Base-by-base conservation (phyloP, 2,888 invertebrate genomes). In the Theristus sp. region DNA sequence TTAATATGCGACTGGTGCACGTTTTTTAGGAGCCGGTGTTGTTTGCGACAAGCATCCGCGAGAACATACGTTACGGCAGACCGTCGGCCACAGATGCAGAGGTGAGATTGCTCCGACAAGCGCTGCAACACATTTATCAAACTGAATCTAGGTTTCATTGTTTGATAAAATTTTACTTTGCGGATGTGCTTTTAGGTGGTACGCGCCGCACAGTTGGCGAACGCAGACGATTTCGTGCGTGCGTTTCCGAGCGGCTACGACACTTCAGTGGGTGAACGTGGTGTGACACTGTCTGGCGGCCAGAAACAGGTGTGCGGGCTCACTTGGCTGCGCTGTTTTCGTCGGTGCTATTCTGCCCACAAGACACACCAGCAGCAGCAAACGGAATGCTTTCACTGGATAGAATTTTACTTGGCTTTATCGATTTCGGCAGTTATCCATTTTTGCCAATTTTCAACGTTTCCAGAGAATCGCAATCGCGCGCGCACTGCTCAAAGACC, bases 51-150 rank as follows among this genome's bases (percentile, higher is more conserved):
- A 83, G 84, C 6, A 84, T 96, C 1, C 80, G 82, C 74, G 94
- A 96, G 77, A 96, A 96, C 76, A 94, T 96, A 60, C 81, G 90
- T 59, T 96, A 91, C 72, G 91, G 91, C 0, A 68, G 72, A 53
- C 79, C 80, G 1, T 73, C 75, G 59, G 81, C 81, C 17, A 75
- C 79, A 1, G 79, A 81, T 69, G 66, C 68, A 20, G 10, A 38
- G n/a, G n/a, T n/a, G n/a, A n/a, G n/a, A n/a, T n/a, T n/a, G n/a
- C n/a, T n/a, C n/a, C n/a, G n/a, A n/a, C n/a, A n/a, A n/a, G n/a
- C n/a, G n/a, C n/a, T n/a, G n/a, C n/a, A n/a, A n/a, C n/a, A n/a
- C n/a, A n/a, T n/a, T n/a, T n/a, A n/a, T n/a, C n/a, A n/a, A n/a
- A n/a, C n/a, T n/a, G n/a, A n/a, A n/a, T n/a, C n/a, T n/a, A n/a